These are phyloP conservation scores for Mohoua ochrocephala DNA, from an alignment of 2,113 vertebrate species.

Conservation along the genomic window DNA sequence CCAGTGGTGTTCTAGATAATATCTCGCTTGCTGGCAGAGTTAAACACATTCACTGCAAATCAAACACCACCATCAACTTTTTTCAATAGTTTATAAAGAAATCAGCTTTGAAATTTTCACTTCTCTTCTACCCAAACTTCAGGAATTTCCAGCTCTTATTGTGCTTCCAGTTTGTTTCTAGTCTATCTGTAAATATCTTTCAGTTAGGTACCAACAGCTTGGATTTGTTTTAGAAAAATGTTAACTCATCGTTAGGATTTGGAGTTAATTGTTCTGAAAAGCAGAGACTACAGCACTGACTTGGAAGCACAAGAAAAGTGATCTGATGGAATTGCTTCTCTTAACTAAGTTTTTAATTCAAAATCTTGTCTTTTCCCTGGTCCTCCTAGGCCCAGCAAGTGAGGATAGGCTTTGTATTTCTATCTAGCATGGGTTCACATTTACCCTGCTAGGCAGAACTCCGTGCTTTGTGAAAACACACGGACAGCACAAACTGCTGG, in stretches of 20 bases:
- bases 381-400: neutral
- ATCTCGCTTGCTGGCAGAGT: neutral
- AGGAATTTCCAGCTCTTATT: neutral
- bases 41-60: neutral
- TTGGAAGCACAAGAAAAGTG: neutral
- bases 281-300: too few relatives aligned
- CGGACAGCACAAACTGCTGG: neutral
- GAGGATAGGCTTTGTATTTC: neutral
- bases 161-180: neutral
- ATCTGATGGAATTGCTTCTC: neutral
- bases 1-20: neutral
- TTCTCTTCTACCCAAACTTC: neutral
- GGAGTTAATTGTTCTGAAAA: neutral
- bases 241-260: neutral
- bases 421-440: neutral
- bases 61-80: neutral
- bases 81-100: neutral
- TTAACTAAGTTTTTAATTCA: neutral
- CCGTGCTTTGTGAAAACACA: neutral
- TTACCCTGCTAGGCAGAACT: neutral
- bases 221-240: neutral
- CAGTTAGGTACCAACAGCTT: neutral
- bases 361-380: neutral
- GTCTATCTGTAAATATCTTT: neutral
- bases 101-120: neutral